These are phyloP conservation scores for Rhinophrynus dorsalis DNA, from an alignment of 2,797 vertebrate species.

Conservation along the genomic window DNA sequence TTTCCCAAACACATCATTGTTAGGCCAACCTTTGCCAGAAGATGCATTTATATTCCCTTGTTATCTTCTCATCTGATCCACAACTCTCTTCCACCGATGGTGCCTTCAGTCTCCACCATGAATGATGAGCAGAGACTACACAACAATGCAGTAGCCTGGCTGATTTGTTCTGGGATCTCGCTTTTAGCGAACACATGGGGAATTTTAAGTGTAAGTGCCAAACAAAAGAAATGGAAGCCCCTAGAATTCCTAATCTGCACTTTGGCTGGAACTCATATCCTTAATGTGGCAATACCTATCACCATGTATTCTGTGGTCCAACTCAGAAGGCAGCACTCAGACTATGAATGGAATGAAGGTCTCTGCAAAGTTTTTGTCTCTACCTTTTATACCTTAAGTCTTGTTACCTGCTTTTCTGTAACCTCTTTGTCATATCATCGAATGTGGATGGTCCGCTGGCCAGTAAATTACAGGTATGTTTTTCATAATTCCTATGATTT, in stretches of 20 bases:
- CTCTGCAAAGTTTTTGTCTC: constrained; percentile 94
- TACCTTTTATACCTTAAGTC: constrained; percentile 90
- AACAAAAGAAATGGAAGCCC: constrained; percentile 95
- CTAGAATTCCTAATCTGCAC: constrained; percentile 91
- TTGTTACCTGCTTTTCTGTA: constrained; percentile 93
- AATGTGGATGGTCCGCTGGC: constrained; percentile 98
- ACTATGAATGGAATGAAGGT: constrained; percentile 91
- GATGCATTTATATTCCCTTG: constrained; percentile 45
- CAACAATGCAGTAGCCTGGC: constrained; percentile 87
- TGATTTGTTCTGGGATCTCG: constrained; percentile 86
- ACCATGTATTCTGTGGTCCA: constrained; percentile 90
- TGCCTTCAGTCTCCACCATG: constrained; percentile 69
- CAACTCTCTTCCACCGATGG: constrained; percentile 48
- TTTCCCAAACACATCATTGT: background rate
- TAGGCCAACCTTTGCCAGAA: constrained; percentile 38
- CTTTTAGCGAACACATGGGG: constrained; percentile 91
- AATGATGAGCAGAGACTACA: constrained; percentile 82
- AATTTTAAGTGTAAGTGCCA: constrained; percentile 89
- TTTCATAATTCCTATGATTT: too few species aligned
- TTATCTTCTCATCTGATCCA: constrained; percentile 23
- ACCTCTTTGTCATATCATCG: constrained; percentile 94
- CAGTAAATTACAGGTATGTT: constrained; percentile 87
- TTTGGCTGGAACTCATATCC: constrained; percentile 89
- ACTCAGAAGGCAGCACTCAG: constrained; percentile 80
- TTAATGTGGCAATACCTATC: constrained; percentile 87